These are phyloP conservation scores for Mesembrinibis cayennensis DNA, from an alignment of 2,113 vertebrate species.

Conservation along the genomic window DNA sequence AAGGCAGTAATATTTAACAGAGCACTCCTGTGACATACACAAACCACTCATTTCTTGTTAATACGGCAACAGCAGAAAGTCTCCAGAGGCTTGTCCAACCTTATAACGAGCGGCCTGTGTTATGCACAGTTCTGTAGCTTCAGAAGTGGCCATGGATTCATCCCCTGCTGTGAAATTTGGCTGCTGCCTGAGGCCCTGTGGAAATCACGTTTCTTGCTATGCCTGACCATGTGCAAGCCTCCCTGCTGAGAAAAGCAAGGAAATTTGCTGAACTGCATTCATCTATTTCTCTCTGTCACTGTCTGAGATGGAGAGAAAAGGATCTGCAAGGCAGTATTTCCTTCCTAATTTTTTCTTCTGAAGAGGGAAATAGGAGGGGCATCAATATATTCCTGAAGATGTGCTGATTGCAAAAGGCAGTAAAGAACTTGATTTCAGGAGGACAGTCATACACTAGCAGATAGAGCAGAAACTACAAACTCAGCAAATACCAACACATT, in stretches of 20 bases:
- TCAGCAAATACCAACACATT: not conserved
- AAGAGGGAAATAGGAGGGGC: not conserved
- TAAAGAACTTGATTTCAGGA: not conserved
- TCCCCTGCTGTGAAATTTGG: conserved; percentile 58
- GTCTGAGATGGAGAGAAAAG: not conserved
- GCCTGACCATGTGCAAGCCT: not conserved
- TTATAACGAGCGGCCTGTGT: conserved; percentile 44
- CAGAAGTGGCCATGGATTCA: conserved; percentile 46
- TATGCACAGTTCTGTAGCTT: conserved; percentile 5
- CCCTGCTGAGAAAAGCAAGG: conserved; percentile 37
- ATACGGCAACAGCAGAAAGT: conserved; percentile 36
- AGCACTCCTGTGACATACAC: not conserved
- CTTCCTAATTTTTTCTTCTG: not conserved
- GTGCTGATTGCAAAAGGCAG: not conserved
- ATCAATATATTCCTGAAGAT: not conserved
- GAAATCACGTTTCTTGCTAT: conserved; percentile 59
- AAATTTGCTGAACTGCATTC: conserved; percentile 25
- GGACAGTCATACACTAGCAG: not conserved
- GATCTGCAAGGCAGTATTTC: not conserved
- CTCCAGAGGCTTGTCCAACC: conserved; percentile 53
- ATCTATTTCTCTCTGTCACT: not conserved
- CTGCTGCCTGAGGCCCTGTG: conserved; percentile 53
- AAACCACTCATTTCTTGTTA: conserved; percentile 55
- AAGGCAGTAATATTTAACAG: conserved; percentile 23
- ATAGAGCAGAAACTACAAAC: not conserved